These are phyloP conservation scores for Branchinecta lindahli DNA, from an alignment of 1,140 invertebrate genomes.

Conservation along the genomic window DNA sequence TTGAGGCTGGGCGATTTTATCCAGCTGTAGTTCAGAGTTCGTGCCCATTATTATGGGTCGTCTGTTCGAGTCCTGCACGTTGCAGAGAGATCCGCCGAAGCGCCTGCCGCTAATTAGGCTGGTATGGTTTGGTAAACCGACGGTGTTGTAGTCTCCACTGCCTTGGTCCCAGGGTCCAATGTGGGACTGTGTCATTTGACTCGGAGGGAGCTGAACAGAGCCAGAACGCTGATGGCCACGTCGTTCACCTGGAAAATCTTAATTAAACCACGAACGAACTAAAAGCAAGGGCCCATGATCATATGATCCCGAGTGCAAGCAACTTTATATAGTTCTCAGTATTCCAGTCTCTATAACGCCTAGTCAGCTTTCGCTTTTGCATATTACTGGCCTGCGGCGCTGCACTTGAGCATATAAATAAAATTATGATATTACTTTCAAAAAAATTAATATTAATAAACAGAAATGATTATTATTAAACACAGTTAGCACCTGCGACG, in stretches of 20 bases:
- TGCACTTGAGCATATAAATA: no score
- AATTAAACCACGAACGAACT: not conserved
- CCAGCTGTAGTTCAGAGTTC: constrained; percentile 1
- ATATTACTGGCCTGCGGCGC: no score
- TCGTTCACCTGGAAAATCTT: not conserved
- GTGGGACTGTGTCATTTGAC: not conserved
- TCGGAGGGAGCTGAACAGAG: not conserved
- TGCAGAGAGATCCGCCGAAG: not conserved
- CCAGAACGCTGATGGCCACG: not conserved
- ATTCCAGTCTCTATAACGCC: no score
- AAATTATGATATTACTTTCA: no score
- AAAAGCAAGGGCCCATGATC: no score
- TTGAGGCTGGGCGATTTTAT: not conserved
- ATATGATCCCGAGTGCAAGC: no score
- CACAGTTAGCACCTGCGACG: no score
- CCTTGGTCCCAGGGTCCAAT: not conserved
- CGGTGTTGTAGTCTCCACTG: not conserved
- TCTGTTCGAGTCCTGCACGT: constrained; percentile 1
- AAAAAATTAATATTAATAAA: no score
- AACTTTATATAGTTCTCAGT: no score
- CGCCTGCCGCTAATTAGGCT: not conserved
- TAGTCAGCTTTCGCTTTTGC: no score
- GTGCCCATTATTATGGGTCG: not conserved
- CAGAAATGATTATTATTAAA: no score
- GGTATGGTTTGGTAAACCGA: not conserved